These are phyloP conservation scores for Chaunax sp. DNA, from an alignment of 2,797 vertebrate genomes.

Conservation along the genomic window DNA sequence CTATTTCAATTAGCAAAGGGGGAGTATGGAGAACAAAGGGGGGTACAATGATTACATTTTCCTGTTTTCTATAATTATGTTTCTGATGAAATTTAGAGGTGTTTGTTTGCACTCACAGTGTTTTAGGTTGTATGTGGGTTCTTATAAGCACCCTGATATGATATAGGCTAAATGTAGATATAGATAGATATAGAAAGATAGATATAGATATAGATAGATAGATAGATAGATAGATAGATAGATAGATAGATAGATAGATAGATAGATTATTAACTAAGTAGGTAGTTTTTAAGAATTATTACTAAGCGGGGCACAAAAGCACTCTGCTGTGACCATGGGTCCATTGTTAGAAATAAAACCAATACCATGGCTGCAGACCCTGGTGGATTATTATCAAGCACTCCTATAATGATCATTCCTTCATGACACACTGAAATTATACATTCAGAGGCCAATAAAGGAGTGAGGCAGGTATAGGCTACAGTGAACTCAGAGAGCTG, in stretches of 20 bases:
- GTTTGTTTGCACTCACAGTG: conserved; percentile 52
- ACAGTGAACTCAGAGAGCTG: conserved; percentile 18
- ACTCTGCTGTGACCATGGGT: conserved; percentile 55
- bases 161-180: neutral
- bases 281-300: conserved; percentile 51
- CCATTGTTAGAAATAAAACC: conserved; percentile 69
- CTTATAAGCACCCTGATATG: conserved; percentile 16
- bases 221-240: too few relatives aligned
- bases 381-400: conserved; percentile 55
- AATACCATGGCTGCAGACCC: conserved; percentile 29
- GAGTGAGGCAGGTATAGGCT: conserved; percentile 27
- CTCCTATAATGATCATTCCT: conserved; percentile 42
- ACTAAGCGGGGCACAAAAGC: conserved; percentile 61
- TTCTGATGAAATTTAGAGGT: conserved; percentile 77
- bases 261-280: conserved; percentile 74
- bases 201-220: neutral
- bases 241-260: too few relatives aligned
- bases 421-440: conserved; percentile 40
- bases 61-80: conserved; percentile 79
- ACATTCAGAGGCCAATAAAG: conserved; percentile 38
- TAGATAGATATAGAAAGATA: too few relatives aligned
- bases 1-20: conserved; percentile 83
- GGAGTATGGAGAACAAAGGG: conserved; percentile 14
- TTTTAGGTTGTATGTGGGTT: conserved; percentile 27
- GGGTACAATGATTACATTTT: conserved; percentile 77